Percentiles rank a stretch among this genome's conserved stretches.
phyloP scores from a whole-genome alignment of 2,113 vertebrate species.

The Platichthys stellatus region DNA sequence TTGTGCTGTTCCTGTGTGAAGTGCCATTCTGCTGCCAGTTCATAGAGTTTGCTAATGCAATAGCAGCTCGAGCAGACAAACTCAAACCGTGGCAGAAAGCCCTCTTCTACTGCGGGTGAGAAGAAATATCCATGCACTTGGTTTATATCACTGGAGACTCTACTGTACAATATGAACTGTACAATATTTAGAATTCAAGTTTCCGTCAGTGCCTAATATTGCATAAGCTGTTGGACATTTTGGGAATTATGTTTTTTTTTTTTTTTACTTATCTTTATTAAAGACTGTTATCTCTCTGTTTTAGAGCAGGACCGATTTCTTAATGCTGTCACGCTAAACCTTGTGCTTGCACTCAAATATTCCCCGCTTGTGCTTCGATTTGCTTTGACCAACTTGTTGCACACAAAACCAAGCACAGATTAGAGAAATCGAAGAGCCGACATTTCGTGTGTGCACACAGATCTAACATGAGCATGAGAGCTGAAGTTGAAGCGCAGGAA shows the following conservation, averaged over 20 bases:
- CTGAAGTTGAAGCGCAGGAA: too few relatives aligned
- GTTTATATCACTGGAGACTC: background rate
- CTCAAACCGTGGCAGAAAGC: conserved; percentile 96
- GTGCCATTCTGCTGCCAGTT: conserved; percentile 98
- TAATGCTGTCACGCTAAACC: too few relatives aligned
- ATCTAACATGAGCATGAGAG: too few relatives aligned
- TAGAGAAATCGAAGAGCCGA: too few relatives aligned
- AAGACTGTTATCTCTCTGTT: too few relatives aligned
- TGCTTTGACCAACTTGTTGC: background rate
- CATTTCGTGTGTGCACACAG: too few relatives aligned
- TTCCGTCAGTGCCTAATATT: background rate
- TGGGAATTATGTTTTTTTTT: too few relatives aligned
- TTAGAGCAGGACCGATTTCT: too few relatives aligned
- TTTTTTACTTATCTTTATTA: too few relatives aligned
- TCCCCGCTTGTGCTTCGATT: background rate
- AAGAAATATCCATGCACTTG: background rate
- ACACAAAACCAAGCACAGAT: too few relatives aligned
- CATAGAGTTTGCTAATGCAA: conserved; percentile 90
- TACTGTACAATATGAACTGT: background rate
- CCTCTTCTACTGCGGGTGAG: conserved; percentile 95
- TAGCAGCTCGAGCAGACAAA: conserved; percentile 85
- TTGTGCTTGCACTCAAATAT: too few relatives aligned
- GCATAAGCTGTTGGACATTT: too few relatives aligned
- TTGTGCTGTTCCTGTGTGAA: conserved; percentile 92
- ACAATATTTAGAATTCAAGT: background rate